These are phyloP conservation scores for Pundamilia nyererei DNA, from an alignment of 2,113 vertebrate species.

Conservation along the genomic window DNA sequence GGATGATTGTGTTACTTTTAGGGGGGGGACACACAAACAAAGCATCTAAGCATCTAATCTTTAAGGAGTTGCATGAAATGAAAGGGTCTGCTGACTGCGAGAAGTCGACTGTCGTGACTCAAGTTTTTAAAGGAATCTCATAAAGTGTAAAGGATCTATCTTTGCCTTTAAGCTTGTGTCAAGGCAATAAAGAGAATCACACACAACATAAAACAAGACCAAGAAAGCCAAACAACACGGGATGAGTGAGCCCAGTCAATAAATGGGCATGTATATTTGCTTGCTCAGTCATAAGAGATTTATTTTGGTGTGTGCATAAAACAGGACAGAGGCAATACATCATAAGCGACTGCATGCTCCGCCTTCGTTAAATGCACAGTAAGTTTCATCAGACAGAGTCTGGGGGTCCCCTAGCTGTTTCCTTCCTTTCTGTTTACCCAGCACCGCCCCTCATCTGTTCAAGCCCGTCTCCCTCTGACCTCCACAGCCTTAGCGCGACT, in stretches of 20 bases:
- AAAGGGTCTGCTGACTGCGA: background rate
- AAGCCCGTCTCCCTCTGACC: constrained; percentile 56
- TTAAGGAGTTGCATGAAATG: background rate
- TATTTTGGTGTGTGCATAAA: constrained; percentile 17
- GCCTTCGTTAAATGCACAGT: constrained; percentile 15
- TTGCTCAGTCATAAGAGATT: constrained; percentile 36
- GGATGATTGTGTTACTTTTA: background rate
- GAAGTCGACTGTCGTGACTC: background rate
- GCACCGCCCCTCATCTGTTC: constrained; percentile 55
- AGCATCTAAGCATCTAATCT: background rate
- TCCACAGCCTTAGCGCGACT: constrained; percentile 41
- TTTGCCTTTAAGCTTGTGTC: background rate
- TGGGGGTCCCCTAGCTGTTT: background rate
- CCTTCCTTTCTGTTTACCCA: background rate
- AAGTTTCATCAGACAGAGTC: constrained; percentile 53
- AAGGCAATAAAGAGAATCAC: background rate
- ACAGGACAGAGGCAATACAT: constrained; percentile 42
- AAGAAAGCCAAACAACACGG: background rate
- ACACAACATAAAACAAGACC: constrained; percentile 21
- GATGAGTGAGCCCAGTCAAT: constrained; percentile 13
- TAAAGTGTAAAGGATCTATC: background rate
- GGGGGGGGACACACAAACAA: background rate
- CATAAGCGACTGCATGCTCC: constrained; percentile 24
- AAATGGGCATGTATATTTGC: constrained; percentile 24
- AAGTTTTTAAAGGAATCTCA: background rate